Evolutionary conservation across 2,113 vertebrate genomes (phyloP).

Genomic region (Ploceus nigricollis): DNA sequence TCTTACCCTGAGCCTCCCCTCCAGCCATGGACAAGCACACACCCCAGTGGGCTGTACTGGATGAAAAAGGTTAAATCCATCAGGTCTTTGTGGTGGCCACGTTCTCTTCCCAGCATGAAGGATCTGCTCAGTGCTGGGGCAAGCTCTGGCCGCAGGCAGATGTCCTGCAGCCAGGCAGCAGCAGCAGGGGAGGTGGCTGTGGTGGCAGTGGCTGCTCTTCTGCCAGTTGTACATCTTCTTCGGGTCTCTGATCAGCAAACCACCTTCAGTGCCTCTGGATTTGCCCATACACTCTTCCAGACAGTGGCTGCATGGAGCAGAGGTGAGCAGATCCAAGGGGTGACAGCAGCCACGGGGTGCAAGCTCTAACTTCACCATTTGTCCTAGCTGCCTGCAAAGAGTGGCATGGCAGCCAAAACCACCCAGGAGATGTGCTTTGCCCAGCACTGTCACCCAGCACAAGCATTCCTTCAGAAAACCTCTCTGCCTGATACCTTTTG

Average conservation of each 20-base stretch:
- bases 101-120: not conserved
- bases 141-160: not conserved
- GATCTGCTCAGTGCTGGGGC: accelerated
- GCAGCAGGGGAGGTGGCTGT: not conserved
- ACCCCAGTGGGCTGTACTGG: not conserved
- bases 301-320: accelerated
- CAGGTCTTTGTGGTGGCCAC: not conserved
- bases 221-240: not conserved
- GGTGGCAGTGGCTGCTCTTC: not conserved
- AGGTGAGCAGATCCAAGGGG: not conserved
- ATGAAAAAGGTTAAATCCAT: not conserved
- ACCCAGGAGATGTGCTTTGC: not conserved
- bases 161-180: not conserved
- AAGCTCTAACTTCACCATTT: not conserved
- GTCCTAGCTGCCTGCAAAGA: not conserved
- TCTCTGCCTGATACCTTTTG: not conserved
- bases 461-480: not conserved
- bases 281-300: accelerated
- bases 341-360: not conserved
- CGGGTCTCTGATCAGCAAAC: not conserved
- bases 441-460: not conserved
- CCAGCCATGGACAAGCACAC: not conserved
- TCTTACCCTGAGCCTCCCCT: not conserved
- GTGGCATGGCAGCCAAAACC: accelerated
- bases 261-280: not conserved